Conservation (phyloP, 2,888 invertebrate genomes). For the Brassicogethes aeneus region DNA sequence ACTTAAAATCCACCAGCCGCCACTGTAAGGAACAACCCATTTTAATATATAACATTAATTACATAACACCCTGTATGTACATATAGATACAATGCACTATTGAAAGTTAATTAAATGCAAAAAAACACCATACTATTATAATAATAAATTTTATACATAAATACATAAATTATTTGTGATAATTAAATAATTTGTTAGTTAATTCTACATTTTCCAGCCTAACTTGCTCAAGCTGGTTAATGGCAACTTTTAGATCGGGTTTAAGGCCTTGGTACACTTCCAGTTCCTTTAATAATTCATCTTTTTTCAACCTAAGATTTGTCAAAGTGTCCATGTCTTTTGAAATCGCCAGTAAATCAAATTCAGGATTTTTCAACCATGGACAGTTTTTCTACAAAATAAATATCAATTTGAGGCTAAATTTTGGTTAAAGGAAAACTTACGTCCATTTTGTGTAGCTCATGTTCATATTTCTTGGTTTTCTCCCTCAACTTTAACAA, state of each 20-base stretch:
- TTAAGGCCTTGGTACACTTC: slow-evolving; percentile 20
- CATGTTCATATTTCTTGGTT: not conserved
- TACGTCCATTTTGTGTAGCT: not conserved
- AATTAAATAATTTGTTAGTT: slow-evolving; percentile 5
- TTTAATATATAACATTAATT: no score
- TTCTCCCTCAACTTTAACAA: not conserved
- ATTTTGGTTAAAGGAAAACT: not conserved
- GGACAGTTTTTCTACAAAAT: slow-evolving; percentile 23
- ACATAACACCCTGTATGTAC: no score
- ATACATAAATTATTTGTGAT: not conserved
- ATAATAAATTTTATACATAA: no score
- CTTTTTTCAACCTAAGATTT: slow-evolving; percentile 17
- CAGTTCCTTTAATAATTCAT: slow-evolving; percentile 18
- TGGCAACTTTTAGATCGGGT: slow-evolving; percentile 22
- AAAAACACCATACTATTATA: no score
- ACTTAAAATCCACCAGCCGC: no score
- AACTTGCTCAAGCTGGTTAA: slow-evolving; percentile 17
- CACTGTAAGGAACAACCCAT: no score
- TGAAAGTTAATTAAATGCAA: no score
- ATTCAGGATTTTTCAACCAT: slow-evolving; percentile 23
- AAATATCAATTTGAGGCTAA: not conserved
- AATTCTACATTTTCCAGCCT: slow-evolving; percentile 18
- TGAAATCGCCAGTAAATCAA: slow-evolving; percentile 19
- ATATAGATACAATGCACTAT: no score
- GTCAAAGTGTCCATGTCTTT: slow-evolving; percentile 20